Conservation (phyloP, 1,140 invertebrate genomes). For the Holcopasites calliopsidis region DNA sequence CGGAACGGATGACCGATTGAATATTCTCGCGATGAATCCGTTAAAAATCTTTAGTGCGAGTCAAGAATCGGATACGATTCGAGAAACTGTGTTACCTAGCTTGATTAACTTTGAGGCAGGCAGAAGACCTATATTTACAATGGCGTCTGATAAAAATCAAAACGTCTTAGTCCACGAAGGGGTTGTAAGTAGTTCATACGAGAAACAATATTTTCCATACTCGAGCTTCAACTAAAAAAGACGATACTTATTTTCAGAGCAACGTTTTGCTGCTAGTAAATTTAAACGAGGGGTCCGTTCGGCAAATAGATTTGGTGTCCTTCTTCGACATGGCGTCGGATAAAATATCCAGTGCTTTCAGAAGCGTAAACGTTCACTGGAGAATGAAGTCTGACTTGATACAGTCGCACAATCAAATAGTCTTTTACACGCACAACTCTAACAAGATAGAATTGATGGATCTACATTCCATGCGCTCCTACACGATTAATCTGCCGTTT, state of each 20-base stretch:
- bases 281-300: constrained; percentile 58
- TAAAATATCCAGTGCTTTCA: constrained; percentile 68
- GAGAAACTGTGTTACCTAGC: constrained; percentile 67
- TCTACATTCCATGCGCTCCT: constrained; percentile 68
- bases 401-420: constrained; percentile 61
- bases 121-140: constrained; percentile 60
- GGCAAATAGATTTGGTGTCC: constrained; percentile 67
- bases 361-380: constrained; percentile 59
- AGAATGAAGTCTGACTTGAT: constrained; percentile 70
- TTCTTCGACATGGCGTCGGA: constrained; percentile 70
- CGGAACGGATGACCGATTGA: constrained; percentile 76
- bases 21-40: constrained; percentile 80
- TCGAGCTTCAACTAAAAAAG: neutral
- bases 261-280: constrained; percentile 71
- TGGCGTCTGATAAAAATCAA: constrained; percentile 65
- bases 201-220: neutral
- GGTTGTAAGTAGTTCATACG: constrained; percentile 67
- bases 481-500: constrained; percentile 73
- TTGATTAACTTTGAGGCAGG: constrained; percentile 59
- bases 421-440: constrained; percentile 66
- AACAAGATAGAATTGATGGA: constrained; percentile 74
- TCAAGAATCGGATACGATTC: constrained; percentile 66
- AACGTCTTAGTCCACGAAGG: constrained; percentile 74
- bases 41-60: constrained; percentile 79
- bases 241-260: constrained; percentile 64